Evolutionary conservation across 1,140 invertebrate genomes (phyloP).

Genomic region (Acyrthosiphon pisum): DNA sequence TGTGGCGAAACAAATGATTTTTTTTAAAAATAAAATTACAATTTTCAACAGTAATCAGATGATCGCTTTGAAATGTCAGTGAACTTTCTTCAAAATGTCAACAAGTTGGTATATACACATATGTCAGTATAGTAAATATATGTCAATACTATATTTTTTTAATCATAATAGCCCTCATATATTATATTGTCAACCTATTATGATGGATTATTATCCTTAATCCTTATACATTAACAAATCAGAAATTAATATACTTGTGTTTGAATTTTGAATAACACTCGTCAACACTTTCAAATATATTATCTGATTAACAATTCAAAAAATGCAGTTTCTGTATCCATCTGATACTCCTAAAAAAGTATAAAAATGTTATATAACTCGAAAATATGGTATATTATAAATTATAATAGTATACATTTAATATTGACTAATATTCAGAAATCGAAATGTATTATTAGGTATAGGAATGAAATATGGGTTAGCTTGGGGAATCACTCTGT

Average conservation of each 20-base stretch:
- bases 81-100: background rate
- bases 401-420: background rate
- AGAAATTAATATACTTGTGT: background rate
- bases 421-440: background rate
- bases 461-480: background rate
- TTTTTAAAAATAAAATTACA: background rate
- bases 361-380: background rate
- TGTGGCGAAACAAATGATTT: too few relatives aligned
- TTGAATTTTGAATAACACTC: background rate
- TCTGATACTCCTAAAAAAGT: background rate
- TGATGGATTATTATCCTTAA: too few relatives aligned
- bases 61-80: background rate
- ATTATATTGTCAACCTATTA: too few relatives aligned
- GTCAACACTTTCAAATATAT: background rate
- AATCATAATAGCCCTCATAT: too few relatives aligned
- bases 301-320: background rate
- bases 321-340: too few relatives aligned
- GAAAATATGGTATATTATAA: background rate
- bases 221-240: background rate
- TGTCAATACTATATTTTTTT: background rate
- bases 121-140: too few relatives aligned
- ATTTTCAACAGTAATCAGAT: background rate
- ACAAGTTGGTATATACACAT: background rate
- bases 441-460: background rate
- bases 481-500: background rate